A percentile compares a stretch with the other conserved stretches of the same genome.
These are phyloP conservation scores for Coelopa frigida DNA, from an alignment of 1,140 invertebrate species.

Conservation along the genomic window DNA sequence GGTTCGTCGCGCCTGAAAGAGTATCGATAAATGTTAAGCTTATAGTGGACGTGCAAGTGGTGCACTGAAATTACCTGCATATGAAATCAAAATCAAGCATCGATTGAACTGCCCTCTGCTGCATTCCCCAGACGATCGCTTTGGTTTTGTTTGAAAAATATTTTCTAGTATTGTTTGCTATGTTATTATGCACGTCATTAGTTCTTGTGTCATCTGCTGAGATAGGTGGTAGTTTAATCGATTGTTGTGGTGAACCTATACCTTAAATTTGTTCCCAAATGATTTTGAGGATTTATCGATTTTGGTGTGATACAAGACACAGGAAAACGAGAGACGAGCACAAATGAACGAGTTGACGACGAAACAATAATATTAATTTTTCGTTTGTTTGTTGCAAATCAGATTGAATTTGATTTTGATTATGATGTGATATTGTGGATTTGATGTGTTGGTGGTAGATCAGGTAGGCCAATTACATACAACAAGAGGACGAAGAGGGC, in stretches of 20 bases:
- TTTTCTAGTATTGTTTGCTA: constrained; percentile 35
- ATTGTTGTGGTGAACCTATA: constrained; percentile 39
- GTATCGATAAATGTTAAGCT: too few relatives aligned
- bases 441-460: not conserved
- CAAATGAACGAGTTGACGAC: constrained; percentile 13
- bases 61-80: constrained; percentile 54
- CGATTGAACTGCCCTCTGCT: constrained; percentile 91
- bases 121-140: constrained; percentile 99
- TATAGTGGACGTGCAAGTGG: not conserved
- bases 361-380: constrained; percentile 22
- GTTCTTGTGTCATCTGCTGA: constrained; percentile 34
- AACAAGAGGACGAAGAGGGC: constrained; percentile 12
- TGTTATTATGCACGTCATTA: constrained; percentile 23
- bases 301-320: not conserved
- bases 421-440: constrained; percentile 4
- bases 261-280: constrained; percentile 36
- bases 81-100: constrained; percentile 99
- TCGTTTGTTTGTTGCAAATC: constrained; percentile 25
- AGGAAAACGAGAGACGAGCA: not conserved
- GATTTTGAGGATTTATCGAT: constrained; percentile 17
- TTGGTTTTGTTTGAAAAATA: constrained; percentile 82
- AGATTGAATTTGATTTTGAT: constrained; percentile 15
- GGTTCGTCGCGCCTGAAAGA: constrained; percentile 74
- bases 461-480: constrained; percentile 14
- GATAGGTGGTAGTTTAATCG: constrained; percentile 45